phyloP scores from a whole-genome alignment of 2,113 vertebrate genomes.

The Cottus gobio region DNA sequence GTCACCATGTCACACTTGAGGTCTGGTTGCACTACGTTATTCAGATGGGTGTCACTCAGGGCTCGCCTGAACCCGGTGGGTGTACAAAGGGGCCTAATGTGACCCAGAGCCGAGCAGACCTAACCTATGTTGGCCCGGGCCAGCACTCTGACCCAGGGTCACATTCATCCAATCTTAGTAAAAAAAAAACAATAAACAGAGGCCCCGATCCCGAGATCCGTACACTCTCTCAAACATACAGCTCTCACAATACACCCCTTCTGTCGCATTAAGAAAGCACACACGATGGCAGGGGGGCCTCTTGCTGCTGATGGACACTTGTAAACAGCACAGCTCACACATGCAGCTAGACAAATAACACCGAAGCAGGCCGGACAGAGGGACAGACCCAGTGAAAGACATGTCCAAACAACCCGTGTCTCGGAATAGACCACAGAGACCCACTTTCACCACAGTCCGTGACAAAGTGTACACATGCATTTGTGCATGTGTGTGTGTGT shows the following conservation, averaged over 20 bases:
- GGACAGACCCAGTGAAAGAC: conserved; percentile 71
- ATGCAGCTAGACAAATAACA: conserved; percentile 66
- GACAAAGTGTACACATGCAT: conserved; percentile 26
- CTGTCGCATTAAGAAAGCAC: conserved; percentile 28
- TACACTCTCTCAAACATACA: conserved; percentile 43
- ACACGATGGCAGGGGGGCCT: conserved; percentile 35
- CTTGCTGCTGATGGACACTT: conserved; percentile 73
- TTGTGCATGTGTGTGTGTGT: conserved; percentile 5
- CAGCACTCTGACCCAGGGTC: conserved; percentile 70
- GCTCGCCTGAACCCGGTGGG: conserved; percentile 29
- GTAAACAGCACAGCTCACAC: conserved; percentile 71
- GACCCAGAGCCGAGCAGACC: conserved; percentile 47
- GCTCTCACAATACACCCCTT: conserved; percentile 54
- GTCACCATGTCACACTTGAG: conserved; percentile 49
- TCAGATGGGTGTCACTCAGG: conserved; percentile 35
- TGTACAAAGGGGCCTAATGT: conserved; percentile 70
- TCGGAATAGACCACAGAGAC: conserved; percentile 35
- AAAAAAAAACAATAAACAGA: conserved; percentile 71
- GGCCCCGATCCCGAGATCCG: conserved; percentile 57
- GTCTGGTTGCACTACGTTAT: conserved; percentile 31
- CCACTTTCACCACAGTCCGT: conserved; percentile 41
- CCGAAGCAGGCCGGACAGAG: conserved; percentile 36
- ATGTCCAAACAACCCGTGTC: conserved; percentile 67
- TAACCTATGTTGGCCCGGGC: conserved; percentile 52
- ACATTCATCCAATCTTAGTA: conserved; percentile 50